Base-by-base conservation (phyloP, 2,888 invertebrate species). In the Tachystola acroxantha region DNA sequence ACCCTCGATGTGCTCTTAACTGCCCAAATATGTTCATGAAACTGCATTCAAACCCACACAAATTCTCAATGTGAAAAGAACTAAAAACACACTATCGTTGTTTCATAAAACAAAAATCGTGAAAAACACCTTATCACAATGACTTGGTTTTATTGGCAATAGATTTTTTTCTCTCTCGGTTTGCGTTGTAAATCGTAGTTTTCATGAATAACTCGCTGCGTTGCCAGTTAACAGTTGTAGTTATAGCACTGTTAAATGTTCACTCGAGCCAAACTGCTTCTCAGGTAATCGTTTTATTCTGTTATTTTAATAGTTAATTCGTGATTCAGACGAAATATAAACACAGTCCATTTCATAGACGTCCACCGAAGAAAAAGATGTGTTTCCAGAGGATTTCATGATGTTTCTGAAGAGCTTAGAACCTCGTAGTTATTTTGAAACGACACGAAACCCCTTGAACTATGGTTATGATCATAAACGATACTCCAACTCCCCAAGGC, bases 341-440 rank as follows among this genome's bases (percentile, higher is more conserved):
- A n/a, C n/a, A n/a, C n/a, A 16, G 16, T 16, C 6, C 16, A 16
- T 16, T 16, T n/a, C 12, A 20, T 13, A 32, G 31, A 7, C 10
- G 6, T 32, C 20, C 4, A 20, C 10, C 5, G 20, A 20, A 10
- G 20, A 20, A 12, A 5, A 10, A 14, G 36, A 36, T 13, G 30
- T 31, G 10, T 49, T 62, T 13, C 54, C 70, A 9, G 48, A 42
- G 11, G 61, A 65, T 38, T 73, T 74, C 29, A 41, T 58, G 36
- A 53, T 44, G 12, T 69, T 74, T 26, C 44, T 75, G 2, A 54
- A 53, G 37, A 53, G 60, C 31, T 48, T 75, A 46, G 62, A 56
- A 16, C 16, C 6, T 4, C 16, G 6, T 6, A 16, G 16, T 16
- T 6, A 16, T 16, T 16, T 6, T 6, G n/a, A 34, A 7, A 40